Evolutionary conservation across 1,140 invertebrate genomes (phyloP).

Genomic region (Cydia strobilella): DNA sequence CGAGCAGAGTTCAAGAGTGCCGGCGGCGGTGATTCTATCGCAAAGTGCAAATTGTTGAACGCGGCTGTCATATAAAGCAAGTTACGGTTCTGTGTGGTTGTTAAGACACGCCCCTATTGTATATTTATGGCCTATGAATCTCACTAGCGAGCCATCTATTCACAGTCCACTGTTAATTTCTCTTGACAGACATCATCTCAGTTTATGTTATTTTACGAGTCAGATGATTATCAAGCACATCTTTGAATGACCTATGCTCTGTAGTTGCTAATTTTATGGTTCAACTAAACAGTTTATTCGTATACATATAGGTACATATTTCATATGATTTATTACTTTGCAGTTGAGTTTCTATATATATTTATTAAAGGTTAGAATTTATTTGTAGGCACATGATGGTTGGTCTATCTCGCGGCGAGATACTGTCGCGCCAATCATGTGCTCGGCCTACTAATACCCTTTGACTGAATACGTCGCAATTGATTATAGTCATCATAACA

Average conservation of each 20-base stretch:
- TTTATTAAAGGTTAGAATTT: no score
- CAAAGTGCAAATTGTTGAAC: conserved; percentile 47
- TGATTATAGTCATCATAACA: not conserved
- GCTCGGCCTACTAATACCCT: no score
- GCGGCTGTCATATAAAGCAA: conserved; percentile 63
- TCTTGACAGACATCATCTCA: conserved; percentile 47
- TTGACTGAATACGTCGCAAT: not conserved
- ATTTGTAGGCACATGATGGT: no score
- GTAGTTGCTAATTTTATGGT: not conserved
- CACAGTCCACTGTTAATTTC: conserved; percentile 53
- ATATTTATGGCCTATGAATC: conserved; percentile 65
- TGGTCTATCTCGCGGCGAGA: no score
- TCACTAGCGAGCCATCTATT: conserved; percentile 45
- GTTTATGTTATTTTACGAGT: conserved; percentile 19
- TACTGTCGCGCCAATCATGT: no score
- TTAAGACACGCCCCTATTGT: conserved; percentile 57
- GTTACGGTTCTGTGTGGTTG: conserved; percentile 51
- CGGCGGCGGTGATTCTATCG: conserved; percentile 52
- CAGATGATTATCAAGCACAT: not conserved
- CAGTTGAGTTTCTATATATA: no score
- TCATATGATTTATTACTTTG: no score
- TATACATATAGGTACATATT: not conserved
- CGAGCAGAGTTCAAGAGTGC: not conserved
- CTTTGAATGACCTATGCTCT: not conserved
- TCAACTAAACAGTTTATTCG: not conserved